Percentiles rank a stretch among this genome's conserved stretches.
Conservation (phyloP, 2,888 invertebrate species). For the Arge pagana region DNA sequence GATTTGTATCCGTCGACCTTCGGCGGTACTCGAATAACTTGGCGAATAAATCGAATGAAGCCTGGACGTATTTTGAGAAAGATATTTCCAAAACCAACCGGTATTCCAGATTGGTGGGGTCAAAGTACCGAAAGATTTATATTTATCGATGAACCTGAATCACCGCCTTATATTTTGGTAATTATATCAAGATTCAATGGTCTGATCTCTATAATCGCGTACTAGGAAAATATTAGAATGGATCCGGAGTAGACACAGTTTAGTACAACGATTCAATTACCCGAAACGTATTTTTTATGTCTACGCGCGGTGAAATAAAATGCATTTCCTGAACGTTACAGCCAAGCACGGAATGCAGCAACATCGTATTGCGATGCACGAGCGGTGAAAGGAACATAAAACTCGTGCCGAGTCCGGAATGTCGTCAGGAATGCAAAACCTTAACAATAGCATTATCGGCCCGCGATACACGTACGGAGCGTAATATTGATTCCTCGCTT, state of each 20-base stretch:
- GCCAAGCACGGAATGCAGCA: constrained; percentile 83
- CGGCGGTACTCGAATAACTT: constrained; percentile 55
- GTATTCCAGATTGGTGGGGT: constrained; percentile 70
- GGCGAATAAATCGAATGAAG: constrained; percentile 80
- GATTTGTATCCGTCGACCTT: constrained; percentile 39
- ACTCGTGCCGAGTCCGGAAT: constrained; percentile 78
- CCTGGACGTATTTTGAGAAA: constrained; percentile 73
- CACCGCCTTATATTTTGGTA: constrained; percentile 68
- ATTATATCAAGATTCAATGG: constrained; percentile 30
- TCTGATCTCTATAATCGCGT: no score
- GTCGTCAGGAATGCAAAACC: constrained; percentile 71
- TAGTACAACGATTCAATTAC: no score
- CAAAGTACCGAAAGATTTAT: constrained; percentile 79
- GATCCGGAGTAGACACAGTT: no score
- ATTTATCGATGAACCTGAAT: constrained; percentile 73
- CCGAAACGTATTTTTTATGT: no score
- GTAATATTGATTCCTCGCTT: constrained; percentile 35
- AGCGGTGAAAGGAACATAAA: constrained; percentile 75
- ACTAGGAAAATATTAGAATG: no score
- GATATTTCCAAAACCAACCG: constrained; percentile 72
- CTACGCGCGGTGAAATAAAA: no score
- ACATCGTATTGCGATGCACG: constrained; percentile 75
- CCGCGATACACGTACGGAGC: constrained; percentile 79
- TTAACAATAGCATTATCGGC: constrained; percentile 72
- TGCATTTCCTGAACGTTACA: no score